Base-by-base conservation (phyloP, 2,113 vertebrate species). In the Ctenomys sociabilis region DNA sequence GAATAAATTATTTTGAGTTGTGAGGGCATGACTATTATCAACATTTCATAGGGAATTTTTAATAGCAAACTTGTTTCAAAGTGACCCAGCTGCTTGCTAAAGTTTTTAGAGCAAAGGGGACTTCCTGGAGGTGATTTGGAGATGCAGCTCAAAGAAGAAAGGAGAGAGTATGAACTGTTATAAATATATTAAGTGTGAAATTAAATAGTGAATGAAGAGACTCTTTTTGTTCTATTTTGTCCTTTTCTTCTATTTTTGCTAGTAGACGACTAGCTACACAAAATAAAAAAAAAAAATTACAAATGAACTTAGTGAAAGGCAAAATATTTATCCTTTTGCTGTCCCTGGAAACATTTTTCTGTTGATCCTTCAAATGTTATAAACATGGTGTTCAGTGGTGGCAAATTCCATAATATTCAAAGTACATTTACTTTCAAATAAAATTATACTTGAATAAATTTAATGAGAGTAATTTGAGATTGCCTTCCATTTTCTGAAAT, bases 41-140 rank as follows among this genome's bases (percentile, higher is more conserved):
- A 90, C 43, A 59, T 40, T 84, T 80, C 88, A 78, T 86, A 49
- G 90, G 54, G 12, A 64, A 89, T 93, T 95, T 96, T 93, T 86
- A 75, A 97, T 64, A 88, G 83, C 66, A 85, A 94, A 97, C 78
- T 68, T 89, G 85, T 93, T 96, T 96, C 63, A 66, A 94, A 96
- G 63, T 59, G 84, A 43, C 68, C 72, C 57, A 72, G 96, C 86
- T 66, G 72, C 35, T 77, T 66, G 89, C n/a, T 0, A 11, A 93
- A 57, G 61, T 75, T 92, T 70, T 85, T 57, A 45, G 85, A 93
- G 68, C 32, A 59, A 88, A 54, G 0, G 40, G 77, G 13, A 88
- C 26, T 91, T 70, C 24, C 63, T 11, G 77, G 94, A 64, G 61
- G 85, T 49, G 75, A 59, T 54, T 86, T 87, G 32, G 81, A 94